phyloP scores from a whole-genome alignment of 2,113 vertebrate genomes.

The Neotoma lepida region DNA sequence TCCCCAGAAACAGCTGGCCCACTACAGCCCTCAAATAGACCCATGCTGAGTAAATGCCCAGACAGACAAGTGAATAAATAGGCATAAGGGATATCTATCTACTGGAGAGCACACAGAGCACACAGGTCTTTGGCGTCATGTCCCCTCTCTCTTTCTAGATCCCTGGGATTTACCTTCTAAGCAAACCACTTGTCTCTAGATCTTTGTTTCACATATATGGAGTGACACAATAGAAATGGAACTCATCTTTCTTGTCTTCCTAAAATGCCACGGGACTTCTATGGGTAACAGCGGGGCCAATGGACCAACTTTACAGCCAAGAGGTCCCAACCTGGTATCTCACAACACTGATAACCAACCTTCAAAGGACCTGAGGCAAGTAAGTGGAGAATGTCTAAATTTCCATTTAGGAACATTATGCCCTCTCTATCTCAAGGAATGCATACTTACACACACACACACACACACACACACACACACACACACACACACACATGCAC shows the following conservation, averaged over 20 bases:
- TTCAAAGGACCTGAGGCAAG: neutral
- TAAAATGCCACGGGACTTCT: accelerated
- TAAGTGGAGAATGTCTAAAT: neutral
- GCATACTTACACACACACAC: neutral
- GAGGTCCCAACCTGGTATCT: neutral
- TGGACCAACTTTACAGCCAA: neutral
- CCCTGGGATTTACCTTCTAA: neutral
- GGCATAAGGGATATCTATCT: neutral
- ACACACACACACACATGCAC: neutral
- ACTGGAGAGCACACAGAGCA: accelerated
- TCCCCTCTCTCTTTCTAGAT: no score
- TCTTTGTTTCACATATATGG: neutral
- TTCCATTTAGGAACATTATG: neutral
- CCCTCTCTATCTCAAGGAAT: neutral
- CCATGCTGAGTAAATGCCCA: neutral
- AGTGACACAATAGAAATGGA: neutral
- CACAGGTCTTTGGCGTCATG: accelerated
- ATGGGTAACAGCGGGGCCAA: neutral
- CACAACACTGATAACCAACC: accelerated
- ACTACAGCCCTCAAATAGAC: neutral
- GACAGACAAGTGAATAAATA: accelerated
- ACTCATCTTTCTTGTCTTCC: neutral
- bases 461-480: neutral
- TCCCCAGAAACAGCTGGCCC: neutral
- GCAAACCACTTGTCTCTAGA: neutral